phyloP scores from a whole-genome alignment of 2,797 vertebrate genomes.

The Natrix natrix region DNA sequence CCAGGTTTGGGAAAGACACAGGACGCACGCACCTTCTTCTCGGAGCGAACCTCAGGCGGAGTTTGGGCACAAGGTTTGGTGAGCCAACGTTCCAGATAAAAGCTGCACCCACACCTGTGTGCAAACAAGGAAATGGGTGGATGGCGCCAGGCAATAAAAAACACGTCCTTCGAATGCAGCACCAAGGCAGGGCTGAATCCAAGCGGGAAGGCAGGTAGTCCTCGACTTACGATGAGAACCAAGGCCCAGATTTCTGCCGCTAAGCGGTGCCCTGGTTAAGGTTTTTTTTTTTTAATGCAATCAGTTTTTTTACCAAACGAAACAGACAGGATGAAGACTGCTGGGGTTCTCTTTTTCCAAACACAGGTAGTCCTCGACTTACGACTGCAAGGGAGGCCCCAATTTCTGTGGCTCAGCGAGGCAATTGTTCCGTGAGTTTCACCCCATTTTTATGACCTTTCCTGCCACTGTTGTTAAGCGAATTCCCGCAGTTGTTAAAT shows the following conservation, averaged over 20 bases:
- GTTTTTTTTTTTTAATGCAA: too few relatives aligned
- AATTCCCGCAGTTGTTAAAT: neutral
- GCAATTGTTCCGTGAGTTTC: too few relatives aligned
- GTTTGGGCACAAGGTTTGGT: neutral
- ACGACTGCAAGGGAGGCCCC: neutral
- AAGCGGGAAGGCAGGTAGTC: neutral
- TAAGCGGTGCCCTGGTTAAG: neutral
- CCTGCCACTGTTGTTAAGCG: neutral
- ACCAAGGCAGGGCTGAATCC: neutral
- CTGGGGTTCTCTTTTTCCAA: too few relatives aligned
- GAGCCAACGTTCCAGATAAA: neutral
- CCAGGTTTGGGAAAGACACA: neutral
- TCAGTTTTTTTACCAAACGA: too few relatives aligned
- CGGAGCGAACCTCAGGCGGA: neutral
- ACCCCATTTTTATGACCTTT: neutral
- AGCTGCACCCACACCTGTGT: neutral
- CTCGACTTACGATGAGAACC: rapidly evolving
- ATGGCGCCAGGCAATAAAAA: too few relatives aligned
- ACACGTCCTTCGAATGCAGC: neutral
- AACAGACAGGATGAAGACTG: too few relatives aligned
- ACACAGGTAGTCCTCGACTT: neutral
- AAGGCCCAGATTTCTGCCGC: neutral
- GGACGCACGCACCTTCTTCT: neutral
- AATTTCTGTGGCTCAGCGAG: neutral
- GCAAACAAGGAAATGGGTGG: neutral